Percentiles rank a stretch among this genome's conserved stretches.
phyloP scores from a whole-genome alignment of 1,140 invertebrate species.

The Atta cephalotes region DNA sequence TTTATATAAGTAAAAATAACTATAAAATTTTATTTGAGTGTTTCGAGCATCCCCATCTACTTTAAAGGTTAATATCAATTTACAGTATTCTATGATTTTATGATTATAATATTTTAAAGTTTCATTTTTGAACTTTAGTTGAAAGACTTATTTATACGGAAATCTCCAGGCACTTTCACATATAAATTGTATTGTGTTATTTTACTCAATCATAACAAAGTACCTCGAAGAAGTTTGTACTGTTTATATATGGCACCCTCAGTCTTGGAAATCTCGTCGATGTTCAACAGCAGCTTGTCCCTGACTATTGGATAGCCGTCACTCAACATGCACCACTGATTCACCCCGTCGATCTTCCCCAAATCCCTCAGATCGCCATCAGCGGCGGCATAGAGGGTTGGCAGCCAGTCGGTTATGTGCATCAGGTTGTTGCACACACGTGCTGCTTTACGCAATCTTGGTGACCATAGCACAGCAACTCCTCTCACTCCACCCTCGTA shows the following conservation, averaged over 20 bases:
- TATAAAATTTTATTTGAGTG: no score
- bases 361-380: conserved; percentile 85
- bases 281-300: conserved; percentile 84
- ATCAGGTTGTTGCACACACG: conserved; percentile 87
- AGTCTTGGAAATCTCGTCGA: conserved; percentile 84
- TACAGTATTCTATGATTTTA: not conserved
- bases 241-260: conserved; percentile 84
- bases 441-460: conserved; percentile 85
- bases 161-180: not conserved
- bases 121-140: not conserved
- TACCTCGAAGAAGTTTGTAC: conserved; percentile 87
- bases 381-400: conserved; percentile 88
- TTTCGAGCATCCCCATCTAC: not conserved
- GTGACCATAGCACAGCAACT: conserved; percentile 89
- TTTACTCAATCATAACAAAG: not conserved
- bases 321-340: conserved; percentile 87
- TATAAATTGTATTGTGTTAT: not conserved
- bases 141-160: not conserved
- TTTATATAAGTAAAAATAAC: no score
- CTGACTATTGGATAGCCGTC: conserved; percentile 76
- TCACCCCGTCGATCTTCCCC: conserved; percentile 87
- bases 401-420: conserved; percentile 91
- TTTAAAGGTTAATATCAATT: not conserved
- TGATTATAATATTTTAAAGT: not conserved
- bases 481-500: conserved; percentile 91